phyloP scores from a whole-genome alignment of 2,113 vertebrate species.

The Platycercus adscitus region DNA sequence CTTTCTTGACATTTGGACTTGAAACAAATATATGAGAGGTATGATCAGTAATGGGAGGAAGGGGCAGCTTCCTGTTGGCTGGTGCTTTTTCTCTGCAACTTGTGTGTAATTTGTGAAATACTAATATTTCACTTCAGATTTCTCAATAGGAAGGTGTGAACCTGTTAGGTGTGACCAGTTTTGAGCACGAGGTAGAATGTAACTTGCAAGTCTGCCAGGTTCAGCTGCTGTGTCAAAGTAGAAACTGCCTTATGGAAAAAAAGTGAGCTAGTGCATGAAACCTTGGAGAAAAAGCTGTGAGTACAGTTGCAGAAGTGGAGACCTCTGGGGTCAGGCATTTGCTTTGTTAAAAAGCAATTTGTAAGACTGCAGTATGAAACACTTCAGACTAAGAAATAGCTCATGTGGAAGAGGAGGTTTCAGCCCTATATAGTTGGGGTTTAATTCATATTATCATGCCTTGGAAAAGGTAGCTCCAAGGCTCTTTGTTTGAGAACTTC shows the following conservation, averaged over 20 bases:
- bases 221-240: not conserved
- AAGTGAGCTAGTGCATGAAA: not conserved
- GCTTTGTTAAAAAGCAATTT: not conserved
- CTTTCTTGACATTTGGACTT: not conserved
- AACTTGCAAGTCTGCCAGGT: not conserved
- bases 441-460: not conserved
- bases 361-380: not conserved
- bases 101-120: not conserved
- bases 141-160: not conserved
- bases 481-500: conserved; percentile 10
- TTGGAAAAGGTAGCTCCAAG: not conserved
- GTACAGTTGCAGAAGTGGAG: not conserved
- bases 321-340: not conserved
- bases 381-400: not conserved
- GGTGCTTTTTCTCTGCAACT: not conserved
- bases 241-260: not conserved
- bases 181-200: not conserved
- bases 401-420: not conserved
- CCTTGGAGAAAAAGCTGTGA: not conserved
- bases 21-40: not conserved
- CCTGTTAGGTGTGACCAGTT: not conserved
- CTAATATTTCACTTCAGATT: not conserved
- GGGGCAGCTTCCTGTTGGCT: not conserved
- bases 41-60: not conserved
- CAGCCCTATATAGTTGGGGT: not conserved